A percentile compares a stretch with the other conserved stretches of the same genome.
Conservation (phyloP, 1,140 invertebrate genomes). For the Penaeus chinensis region DNA sequence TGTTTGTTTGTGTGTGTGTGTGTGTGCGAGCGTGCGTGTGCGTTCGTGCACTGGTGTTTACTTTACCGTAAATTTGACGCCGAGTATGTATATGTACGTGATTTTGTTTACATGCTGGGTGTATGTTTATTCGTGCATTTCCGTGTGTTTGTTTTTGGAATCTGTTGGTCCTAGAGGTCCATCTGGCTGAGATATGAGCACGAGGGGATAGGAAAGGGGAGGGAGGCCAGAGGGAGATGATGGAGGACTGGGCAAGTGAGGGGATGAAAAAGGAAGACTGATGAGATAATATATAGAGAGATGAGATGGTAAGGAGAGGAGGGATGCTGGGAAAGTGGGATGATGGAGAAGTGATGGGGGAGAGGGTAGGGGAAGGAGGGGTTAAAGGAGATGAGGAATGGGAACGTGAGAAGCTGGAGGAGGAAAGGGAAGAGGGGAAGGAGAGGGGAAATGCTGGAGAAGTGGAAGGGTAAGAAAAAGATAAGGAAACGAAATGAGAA, state of each 20-base stretch:
- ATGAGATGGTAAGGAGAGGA: background rate
- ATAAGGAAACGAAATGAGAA: background rate
- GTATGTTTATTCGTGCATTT: background rate
- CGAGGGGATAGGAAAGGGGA: background rate
- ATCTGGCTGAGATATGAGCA: background rate
- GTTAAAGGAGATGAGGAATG: background rate
- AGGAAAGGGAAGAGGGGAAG: background rate
- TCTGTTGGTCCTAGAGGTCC: too few relatives aligned
- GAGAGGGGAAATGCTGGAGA: background rate
- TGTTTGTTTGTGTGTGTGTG: too few relatives aligned
- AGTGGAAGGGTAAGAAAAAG: background rate
- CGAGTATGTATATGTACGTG: constrained; percentile 5
- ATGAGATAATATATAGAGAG: background rate
- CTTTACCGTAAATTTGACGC: background rate
- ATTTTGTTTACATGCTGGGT: too few relatives aligned
- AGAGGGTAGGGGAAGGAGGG: background rate
- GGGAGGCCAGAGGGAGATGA: background rate
- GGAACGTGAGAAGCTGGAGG: background rate
- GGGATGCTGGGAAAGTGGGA: background rate
- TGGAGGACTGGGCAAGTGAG: background rate
- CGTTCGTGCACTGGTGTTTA: background rate
- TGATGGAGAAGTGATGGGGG: background rate
- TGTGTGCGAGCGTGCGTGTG: background rate
- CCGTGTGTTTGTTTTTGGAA: background rate
- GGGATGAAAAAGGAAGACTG: background rate